phyloP scores from a whole-genome alignment of 2,888 invertebrate species.

The Microctonus brassicae region DNA sequence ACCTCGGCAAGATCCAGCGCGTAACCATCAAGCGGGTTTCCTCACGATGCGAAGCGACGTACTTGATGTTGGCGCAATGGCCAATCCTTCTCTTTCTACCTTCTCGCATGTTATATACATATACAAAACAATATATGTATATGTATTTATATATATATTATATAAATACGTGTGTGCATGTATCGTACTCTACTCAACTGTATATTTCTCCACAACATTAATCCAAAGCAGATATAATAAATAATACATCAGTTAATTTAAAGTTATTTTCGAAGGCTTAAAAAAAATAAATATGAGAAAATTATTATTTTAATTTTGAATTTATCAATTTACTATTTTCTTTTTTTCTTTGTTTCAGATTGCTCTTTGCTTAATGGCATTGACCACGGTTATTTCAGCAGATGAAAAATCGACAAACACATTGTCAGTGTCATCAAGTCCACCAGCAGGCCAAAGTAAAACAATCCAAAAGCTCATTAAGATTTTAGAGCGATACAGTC shows the following conservation, averaged over 20 bases:
- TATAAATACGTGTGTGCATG: constrained; percentile 8
- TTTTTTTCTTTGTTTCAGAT: constrained; percentile 48
- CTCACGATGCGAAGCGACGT: constrained; percentile 20
- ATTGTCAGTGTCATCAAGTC: constrained; percentile 54
- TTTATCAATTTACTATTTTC: constrained; percentile 3
- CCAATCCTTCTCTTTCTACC: neutral
- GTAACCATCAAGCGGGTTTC: constrained; percentile 29
- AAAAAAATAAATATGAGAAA: constrained; percentile 25
- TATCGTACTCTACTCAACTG: neutral
- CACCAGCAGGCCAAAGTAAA: constrained; percentile 70
- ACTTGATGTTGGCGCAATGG: constrained; percentile 21
- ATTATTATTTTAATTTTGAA: constrained; percentile 18
- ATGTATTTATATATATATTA: too few relatives aligned
- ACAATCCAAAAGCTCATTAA: constrained; percentile 71
- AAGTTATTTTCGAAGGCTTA: neutral
- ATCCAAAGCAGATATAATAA: neutral
- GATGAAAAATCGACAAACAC: constrained; percentile 58
- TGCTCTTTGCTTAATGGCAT: constrained; percentile 51
- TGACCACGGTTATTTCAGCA: constrained; percentile 45
- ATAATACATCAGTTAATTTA: neutral
- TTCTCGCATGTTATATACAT: too few relatives aligned
- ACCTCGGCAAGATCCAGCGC: constrained; percentile 21
- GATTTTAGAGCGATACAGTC: constrained; percentile 65
- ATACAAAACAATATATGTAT: too few relatives aligned
- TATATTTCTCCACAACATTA: neutral